These are phyloP conservation scores for Anser brachyrhynchus DNA, from an alignment of 2,113 vertebrate species.

Conservation along the genomic window DNA sequence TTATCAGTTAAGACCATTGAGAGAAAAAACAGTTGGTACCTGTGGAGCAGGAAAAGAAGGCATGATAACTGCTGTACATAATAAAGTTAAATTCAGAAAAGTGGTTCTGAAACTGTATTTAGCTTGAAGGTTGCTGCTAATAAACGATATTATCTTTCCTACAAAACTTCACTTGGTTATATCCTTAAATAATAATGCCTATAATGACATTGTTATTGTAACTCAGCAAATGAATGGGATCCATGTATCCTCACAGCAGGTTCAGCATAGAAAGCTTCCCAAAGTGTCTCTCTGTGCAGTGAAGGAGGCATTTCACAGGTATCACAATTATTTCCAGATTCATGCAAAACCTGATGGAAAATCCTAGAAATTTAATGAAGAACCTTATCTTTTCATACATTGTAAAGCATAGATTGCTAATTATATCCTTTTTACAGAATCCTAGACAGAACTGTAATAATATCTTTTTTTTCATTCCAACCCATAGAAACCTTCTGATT, in stretches of 20 bases:
- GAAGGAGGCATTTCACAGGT: not conserved
- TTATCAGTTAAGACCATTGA: not conserved
- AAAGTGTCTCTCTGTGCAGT: not conserved
- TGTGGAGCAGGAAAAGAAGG: not conserved
- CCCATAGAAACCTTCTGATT: not conserved
- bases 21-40: not conserved
- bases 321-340: not conserved
- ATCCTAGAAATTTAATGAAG: not conserved
- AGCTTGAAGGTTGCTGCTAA: not conserved
- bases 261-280: not conserved
- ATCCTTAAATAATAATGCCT: not conserved
- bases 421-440: not conserved
- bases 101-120: not conserved
- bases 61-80: not conserved
- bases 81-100: not conserved
- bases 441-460: not conserved
- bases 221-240: not conserved
- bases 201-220: not conserved
- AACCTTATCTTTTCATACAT: not conserved
- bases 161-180: not conserved
- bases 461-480: not conserved
- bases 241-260: not conserved
- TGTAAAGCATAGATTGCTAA: not conserved
- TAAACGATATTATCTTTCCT: not conserved
- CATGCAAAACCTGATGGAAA: not conserved